Conservation (phyloP, 2,888 invertebrate species). For the Keiferia lycopersicella region DNA sequence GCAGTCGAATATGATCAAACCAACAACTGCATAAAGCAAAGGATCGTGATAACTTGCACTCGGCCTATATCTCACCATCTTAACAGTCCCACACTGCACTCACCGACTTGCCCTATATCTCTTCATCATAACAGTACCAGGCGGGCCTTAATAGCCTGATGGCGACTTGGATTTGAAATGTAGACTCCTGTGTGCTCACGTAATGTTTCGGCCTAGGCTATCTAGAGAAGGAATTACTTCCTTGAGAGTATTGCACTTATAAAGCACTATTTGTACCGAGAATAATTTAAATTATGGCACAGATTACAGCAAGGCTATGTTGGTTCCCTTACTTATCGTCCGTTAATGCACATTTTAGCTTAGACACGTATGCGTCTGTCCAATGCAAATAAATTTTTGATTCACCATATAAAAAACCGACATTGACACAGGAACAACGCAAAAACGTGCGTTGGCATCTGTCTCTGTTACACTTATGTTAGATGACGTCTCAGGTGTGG, state of each 20-base stretch:
- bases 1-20: neutral
- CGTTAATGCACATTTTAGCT: too few species aligned
- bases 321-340: too few species aligned
- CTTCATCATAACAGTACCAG: neutral
- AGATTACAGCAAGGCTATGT: neutral
- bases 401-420: too few species aligned
- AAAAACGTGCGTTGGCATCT: too few species aligned
- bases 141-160: conserved; percentile 11
- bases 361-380: too few species aligned
- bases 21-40: neutral
- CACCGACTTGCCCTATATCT: too few species aligned
- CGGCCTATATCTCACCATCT: conserved; percentile 8
- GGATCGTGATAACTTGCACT: neutral
- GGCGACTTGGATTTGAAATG: neutral
- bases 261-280: conserved; percentile 5
- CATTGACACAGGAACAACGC: too few species aligned
- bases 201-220: conserved; percentile 5
- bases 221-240: conserved; percentile 6
- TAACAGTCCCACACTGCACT: conserved; percentile 2
- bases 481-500: too few species aligned
- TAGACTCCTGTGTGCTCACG: conserved; percentile 8
- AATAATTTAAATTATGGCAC: conserved; percentile 1
- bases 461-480: too few species aligned
- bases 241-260: neutral
- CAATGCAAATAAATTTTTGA: too few species aligned